Evolutionary conservation across 2,113 vertebrate species (phyloP).

Genomic region (Girardinichthys multiradiatus): DNA sequence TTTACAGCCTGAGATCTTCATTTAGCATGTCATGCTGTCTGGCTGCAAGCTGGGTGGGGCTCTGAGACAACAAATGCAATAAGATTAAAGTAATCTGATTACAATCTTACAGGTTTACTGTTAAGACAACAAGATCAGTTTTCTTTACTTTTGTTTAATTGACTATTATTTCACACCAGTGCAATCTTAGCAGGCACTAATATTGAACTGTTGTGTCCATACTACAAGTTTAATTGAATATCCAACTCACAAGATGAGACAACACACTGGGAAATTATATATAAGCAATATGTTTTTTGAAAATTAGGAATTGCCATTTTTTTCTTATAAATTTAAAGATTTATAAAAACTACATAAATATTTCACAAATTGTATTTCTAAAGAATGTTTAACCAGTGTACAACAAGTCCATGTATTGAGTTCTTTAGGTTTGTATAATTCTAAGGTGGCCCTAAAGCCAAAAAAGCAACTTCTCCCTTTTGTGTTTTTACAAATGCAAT

Average conservation of each 20-base stretch:
- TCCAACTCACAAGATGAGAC: background rate
- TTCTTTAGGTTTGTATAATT: no score
- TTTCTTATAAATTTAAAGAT: no score
- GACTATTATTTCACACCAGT: conserved; percentile 16
- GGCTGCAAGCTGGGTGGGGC: conserved; percentile 16
- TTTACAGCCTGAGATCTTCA: conserved; percentile 26
- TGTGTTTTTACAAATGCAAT: no score
- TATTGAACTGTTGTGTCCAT: background rate
- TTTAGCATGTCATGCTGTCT: conserved; percentile 5
- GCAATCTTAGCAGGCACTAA: background rate
- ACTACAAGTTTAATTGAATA: background rate
- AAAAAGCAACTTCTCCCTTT: no score
- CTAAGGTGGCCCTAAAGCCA: no score
- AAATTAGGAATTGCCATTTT: no score
- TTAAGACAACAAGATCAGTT: conserved; percentile 13
- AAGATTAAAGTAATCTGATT: conserved; percentile 62
- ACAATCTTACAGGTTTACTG: conserved; percentile 34
- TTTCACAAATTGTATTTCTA: no score
- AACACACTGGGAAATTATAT: no score
- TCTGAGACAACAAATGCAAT: conserved; percentile 18
- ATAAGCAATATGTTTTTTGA: no score
- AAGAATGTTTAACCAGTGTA: no score
- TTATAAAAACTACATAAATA: no score
- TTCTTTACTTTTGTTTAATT: conserved; percentile 7
- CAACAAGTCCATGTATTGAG: no score